Evolutionary conservation across 35 echinoderm and acorn worm genomes (phyloP), one percentile per base, ranked within the genome.

Genomic region (Acanthaster planci): DNA sequence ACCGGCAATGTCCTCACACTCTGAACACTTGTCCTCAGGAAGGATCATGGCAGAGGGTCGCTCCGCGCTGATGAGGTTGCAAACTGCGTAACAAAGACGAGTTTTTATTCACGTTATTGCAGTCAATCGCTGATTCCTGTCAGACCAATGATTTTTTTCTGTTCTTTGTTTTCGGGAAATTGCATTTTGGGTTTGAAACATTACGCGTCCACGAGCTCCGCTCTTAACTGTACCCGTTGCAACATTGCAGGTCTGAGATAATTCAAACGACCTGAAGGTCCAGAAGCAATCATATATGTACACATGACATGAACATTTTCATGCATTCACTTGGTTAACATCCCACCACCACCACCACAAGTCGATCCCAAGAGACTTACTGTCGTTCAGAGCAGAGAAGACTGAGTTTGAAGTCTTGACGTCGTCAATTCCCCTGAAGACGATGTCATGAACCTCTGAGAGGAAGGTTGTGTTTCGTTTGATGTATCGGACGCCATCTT

Each of bases 1-100:
- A 19, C 94, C 94, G 0, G 94, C 90, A 53, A 97, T 87, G 79
- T 97, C 94, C 29, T 90, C 87, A 37, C 90, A 89, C 15, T 82
- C 80, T 14, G 90, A 78, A 59, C 90, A 92, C 29, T 86, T 92
- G 55, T 97, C 94, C 8, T 68, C 8, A 1, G 94, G 87, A 10
- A 97, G 68, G 78, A 97, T 90, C 22, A 93, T 77, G 15, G 94
- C 94, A 1, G 94, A 92, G 16, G 92, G 68, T 9, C 84, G 90
- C 32, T 87, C 87, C 19, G 77, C 55, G 31, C 80, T 81, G 40
- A 97, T 87, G 50, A 89, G 87, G 51, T 88, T 89, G 53, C 94
- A 97, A 51, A 86, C 94, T 97, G 78, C 4, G 42, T 47, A 12
- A 12, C 4, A 47, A 47, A 47, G 42, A 47, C 4, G 42, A 6